Evolutionary conservation across 2,888 invertebrate species (phyloP).

Genomic region (Ectropis crepuscularia): DNA sequence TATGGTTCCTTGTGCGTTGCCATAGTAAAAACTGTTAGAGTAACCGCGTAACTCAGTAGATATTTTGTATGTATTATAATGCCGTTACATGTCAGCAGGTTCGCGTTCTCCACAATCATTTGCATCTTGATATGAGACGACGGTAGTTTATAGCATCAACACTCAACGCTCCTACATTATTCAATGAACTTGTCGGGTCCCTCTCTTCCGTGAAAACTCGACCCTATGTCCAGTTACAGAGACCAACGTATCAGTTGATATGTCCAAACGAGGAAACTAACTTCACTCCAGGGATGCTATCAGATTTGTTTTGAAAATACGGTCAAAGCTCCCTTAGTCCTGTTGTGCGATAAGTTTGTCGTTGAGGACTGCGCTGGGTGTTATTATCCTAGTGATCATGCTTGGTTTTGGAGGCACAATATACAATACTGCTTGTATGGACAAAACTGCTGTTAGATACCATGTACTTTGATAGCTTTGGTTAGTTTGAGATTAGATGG

Average conservation of each 20-base stretch:
- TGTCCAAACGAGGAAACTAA: background rate
- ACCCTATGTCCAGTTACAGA: conserved; percentile 3
- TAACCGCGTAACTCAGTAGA: no score
- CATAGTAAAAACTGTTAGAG: no score
- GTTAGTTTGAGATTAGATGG: no score
- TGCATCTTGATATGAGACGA: conserved; percentile 35
- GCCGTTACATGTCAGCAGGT: conserved; percentile 15
- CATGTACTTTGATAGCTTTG: no score
- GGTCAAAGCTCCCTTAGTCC: background rate
- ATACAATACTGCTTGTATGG: no score
- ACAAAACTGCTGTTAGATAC: no score
- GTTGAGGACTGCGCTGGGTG: background rate
- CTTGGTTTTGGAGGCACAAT: no score
- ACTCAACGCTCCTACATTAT: conserved; percentile 38
- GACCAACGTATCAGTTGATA: background rate
- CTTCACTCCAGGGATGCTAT: background rate
- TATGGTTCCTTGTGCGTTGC: no score
- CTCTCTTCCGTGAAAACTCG: conserved; percentile 45
- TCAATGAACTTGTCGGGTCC: conserved; percentile 37
- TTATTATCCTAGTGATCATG: no score
- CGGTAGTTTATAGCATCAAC: conserved; percentile 15
- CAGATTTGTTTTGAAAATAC: background rate
- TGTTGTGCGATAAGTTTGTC: background rate
- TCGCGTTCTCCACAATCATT: conserved; percentile 34
- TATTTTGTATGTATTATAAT: background rate